A percentile compares a stretch with the other conserved stretches of the same genome.
Evolutionary conservation across 2,888 invertebrate genomes (phyloP).

Genomic region (Drosophila emarginata): DNA sequence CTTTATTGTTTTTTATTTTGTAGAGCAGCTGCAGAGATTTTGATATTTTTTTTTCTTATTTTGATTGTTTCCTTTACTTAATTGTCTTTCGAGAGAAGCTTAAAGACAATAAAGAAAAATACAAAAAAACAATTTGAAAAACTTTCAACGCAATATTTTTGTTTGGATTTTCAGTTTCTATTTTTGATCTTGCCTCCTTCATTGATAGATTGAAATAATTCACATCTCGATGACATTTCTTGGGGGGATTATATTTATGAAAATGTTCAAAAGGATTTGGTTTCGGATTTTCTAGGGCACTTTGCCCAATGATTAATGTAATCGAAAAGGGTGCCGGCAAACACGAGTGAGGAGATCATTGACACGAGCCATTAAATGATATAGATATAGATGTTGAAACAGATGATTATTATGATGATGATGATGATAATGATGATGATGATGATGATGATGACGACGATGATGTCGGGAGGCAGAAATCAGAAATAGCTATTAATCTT

Average conservation of each 20-base stretch:
- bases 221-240: slow-evolving; percentile 48
- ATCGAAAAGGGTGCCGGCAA: slow-evolving; percentile 28
- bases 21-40: slow-evolving; percentile 19
- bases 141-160: slow-evolving; percentile 32
- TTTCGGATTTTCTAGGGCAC: slow-evolving; percentile 15
- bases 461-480: slow-evolving; percentile 27
- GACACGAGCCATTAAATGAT: slow-evolving; percentile 43
- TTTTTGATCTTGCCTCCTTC: slow-evolving; percentile 40
- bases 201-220: slow-evolving; percentile 48
- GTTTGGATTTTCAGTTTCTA: slow-evolving; percentile 42
- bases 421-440: slow-evolving; percentile 19
- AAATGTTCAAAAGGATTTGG: slow-evolving; percentile 63
- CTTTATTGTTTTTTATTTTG: slow-evolving; percentile 26
- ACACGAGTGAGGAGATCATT: slow-evolving; percentile 19
- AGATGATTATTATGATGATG: slow-evolving; percentile 12
- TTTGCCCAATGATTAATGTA: slow-evolving; percentile 48
- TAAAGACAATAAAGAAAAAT: background rate
- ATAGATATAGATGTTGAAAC: background rate
- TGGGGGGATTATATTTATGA: slow-evolving; percentile 61
- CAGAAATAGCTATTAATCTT: slow-evolving; percentile 40
- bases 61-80: slow-evolving; percentile 47
- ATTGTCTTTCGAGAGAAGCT: slow-evolving; percentile 41
- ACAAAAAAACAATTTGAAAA: background rate
- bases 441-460: background rate
- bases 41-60: slow-evolving; percentile 13